Base-by-base conservation (phyloP, 2,113 vertebrate genomes). In the Acinonyx jubatus region DNA sequence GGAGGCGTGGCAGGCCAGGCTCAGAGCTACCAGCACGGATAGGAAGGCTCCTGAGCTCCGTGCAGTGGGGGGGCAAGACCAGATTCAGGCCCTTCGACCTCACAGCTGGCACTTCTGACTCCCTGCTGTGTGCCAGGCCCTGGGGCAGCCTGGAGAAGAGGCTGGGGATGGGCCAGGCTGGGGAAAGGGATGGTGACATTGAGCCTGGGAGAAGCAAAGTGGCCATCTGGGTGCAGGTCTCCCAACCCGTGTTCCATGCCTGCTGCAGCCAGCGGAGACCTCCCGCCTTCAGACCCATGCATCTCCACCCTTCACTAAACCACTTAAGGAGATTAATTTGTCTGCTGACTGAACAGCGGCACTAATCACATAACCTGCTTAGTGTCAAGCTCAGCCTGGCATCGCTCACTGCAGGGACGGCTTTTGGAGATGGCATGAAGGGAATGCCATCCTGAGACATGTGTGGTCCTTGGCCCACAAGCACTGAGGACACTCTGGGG, bases 311-410 rank as follows among this genome's bases (percentile, higher is more conserved):
- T 95, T 81, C 41, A 9, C 66, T 97, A 98, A 99, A 98, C 98
- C 98, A 98, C 98, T 99, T 98, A 98, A 65, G 95, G 98, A 96
- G 98, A 99, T 99, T 98, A 99, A 98, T 99, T 98, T 98, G 98
- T 99, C 99, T 99, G 98, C 98, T 99, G 98, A 98, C 98, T 98
- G 98, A 98, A 98, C 97, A 97, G 98, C 98, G 93, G 98, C 96
- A 97, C 94, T 98, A 98, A 99, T 98, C 98, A 33, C 97, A 98
- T 99, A 98, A 99, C 98, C 98, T 98, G 98, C 98, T 99, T 99
- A 99, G 97, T 25, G 86, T 97, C 97, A 97, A 96, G 98, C 87
- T 68, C 93, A 87, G 91, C 84, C 93, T 73, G 78, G 90, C 95
- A 91, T 41, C 1, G 11, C 7, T 73, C 10, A 4, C 50, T 7